Conservation (phyloP, 1,140 invertebrate genomes). For the Philopotamus ludificatus region DNA sequence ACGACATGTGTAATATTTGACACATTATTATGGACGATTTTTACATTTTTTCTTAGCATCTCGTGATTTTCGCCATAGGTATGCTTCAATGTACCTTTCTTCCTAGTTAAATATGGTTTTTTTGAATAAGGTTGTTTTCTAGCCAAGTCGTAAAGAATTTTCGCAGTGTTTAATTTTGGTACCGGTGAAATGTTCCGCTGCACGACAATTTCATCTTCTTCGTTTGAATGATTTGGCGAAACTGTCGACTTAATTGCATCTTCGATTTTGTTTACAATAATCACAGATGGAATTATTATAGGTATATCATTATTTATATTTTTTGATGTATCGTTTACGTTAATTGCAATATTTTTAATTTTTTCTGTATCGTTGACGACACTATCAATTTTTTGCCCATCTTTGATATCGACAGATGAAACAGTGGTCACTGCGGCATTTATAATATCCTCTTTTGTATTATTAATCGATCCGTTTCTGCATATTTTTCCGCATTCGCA, state of each 20-base stretch:
- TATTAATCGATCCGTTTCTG: too few relatives aligned
- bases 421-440: constrained; percentile 7
- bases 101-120: constrained; percentile 50
- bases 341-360: constrained; percentile 7
- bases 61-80: constrained; percentile 56
- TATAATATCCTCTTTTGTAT: constrained; percentile 24
- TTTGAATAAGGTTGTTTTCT: constrained; percentile 42
- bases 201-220: constrained; percentile 38
- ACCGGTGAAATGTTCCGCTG: constrained; percentile 22
- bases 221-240: not conserved
- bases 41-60: constrained; percentile 47
- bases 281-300: constrained; percentile 42
- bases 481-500: constrained; percentile 56
- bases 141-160: constrained; percentile 30
- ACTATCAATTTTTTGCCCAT: too few relatives aligned
- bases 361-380: too few relatives aligned
- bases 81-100: constrained; percentile 55
- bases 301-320: constrained; percentile 39
- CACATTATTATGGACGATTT: constrained; percentile 34
- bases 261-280: constrained; percentile 28
- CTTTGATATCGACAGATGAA: not conserved
- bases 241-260: not conserved
- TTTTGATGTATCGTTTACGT: constrained; percentile 29
- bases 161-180: constrained; percentile 20
- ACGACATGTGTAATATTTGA: not conserved